Evolutionary conservation across 1,140 invertebrate genomes (phyloP), one percentile per base, ranked within the genome.

Genomic region (Diuraphis noxia): DNA sequence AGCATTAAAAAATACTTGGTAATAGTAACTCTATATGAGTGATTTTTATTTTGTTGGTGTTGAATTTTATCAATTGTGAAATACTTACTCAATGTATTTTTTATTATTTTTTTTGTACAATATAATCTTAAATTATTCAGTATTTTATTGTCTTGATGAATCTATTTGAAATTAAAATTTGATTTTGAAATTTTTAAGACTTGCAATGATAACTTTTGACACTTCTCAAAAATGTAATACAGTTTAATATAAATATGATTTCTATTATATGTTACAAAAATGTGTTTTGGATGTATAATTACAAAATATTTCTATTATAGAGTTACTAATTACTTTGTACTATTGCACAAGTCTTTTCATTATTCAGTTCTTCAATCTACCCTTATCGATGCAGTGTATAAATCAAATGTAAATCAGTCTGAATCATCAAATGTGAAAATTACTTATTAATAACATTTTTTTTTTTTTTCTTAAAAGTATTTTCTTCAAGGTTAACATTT

Each of bases 11-110:
- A 52, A n/a, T 87, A 38, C 46, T 9, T n/a, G 41, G 56, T 63
- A 9, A 56, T 40, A n/a, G 52, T 63, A 46, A 88, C 86, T 86
- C 43, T 30, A 63, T 63, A 38, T 56, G 40, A 63, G 25, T 63
- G 36, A 87, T 86, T 86, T 86, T 88, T 88, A 88, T 40, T 40
- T 88, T 19, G 36, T 86, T 19, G 23, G n/a, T 52, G 21, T 63
- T 34, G 23, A 88, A 56, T 87, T 56, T 88, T 88, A 63, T 88
- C 23, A 41, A 63, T 52, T 56, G 34, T 88, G 10, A 49, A 88
- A 40, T 87, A 25, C 21, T 87, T 52, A 23, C 38, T 46, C 36
- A 49, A 36, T 52, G n/a, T 56, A 23, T 40, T 56, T 56, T 56
- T 40, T n/a, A n/a, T n/a, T n/a, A n/a, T n/a, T 88, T 40, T 40